Conservation (phyloP, 2,888 invertebrate genomes). For the Crematogaster levior region DNA sequence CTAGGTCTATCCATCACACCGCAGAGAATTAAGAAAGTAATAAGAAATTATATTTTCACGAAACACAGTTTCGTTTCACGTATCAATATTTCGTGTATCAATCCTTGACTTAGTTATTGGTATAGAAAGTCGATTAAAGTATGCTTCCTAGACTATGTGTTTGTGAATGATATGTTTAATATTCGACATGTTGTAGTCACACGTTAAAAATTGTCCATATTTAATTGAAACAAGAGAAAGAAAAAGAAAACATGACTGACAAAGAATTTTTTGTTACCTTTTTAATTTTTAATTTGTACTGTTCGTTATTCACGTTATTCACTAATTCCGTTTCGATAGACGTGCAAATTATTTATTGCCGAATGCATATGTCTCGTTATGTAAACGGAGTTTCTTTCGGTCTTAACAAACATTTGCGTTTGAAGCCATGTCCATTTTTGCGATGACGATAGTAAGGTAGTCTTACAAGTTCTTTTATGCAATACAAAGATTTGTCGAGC, state of each 20-base stretch:
- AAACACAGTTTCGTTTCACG: neutral
- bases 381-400: neutral
- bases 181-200: neutral
- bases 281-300: neutral
- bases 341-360: conserved; percentile 3
- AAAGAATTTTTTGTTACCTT: neutral
- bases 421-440: conserved; percentile 13
- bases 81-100: conserved; percentile 1
- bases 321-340: neutral
- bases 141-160: neutral
- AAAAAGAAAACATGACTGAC: neutral
- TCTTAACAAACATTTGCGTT: conserved; percentile 17
- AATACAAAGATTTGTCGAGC: conserved; percentile 22
- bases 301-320: neutral
- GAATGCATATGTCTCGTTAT: neutral
- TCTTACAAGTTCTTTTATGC: conserved; percentile 47
- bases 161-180: neutral
- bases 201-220: neutral
- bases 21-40: neutral
- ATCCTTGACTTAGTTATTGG: neutral
- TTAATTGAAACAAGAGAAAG: neutral
- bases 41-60: conserved; percentile 30
- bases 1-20: neutral
- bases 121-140: neutral
- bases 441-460: conserved; percentile 44